These are phyloP conservation scores for Pseudomugil gertrudae DNA, from an alignment of 2,797 vertebrate genomes.

Conservation along the genomic window DNA sequence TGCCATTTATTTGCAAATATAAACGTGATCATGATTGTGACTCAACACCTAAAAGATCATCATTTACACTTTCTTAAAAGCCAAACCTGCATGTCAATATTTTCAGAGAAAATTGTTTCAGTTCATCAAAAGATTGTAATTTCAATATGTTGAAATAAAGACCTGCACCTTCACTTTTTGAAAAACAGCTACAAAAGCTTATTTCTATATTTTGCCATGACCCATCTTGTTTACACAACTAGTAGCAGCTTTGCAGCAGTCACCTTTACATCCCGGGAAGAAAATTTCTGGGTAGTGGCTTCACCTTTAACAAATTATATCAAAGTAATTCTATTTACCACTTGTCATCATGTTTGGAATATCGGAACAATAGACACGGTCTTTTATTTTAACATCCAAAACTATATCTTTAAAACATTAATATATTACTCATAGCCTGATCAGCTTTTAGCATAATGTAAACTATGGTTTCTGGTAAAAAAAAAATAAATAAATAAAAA, in stretches of 20 bases:
- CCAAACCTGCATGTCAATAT: background rate
- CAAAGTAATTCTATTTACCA: background rate
- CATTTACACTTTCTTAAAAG: too few relatives aligned
- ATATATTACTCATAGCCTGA: background rate
- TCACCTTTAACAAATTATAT: background rate
- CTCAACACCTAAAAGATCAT: too few relatives aligned
- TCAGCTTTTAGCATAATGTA: background rate
- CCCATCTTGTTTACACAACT: background rate
- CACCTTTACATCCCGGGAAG: background rate
- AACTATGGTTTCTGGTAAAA: constrained; percentile 3
- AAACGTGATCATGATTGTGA: background rate
- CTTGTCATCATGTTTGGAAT: background rate
- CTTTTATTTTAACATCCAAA: background rate
- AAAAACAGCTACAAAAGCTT: background rate
- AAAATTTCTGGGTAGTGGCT: background rate
- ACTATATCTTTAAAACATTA: background rate
- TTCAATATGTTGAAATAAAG: background rate
- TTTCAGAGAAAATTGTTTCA: background rate
- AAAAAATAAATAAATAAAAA: too few relatives aligned
- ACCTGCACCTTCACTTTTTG: background rate
- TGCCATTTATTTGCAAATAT: background rate
- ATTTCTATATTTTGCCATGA: background rate
- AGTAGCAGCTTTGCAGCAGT: background rate
- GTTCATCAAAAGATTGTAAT: background rate
- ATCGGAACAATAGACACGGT: background rate